phyloP scores from a whole-genome alignment of 2,113 vertebrate species.

The Apteryx owenii region DNA sequence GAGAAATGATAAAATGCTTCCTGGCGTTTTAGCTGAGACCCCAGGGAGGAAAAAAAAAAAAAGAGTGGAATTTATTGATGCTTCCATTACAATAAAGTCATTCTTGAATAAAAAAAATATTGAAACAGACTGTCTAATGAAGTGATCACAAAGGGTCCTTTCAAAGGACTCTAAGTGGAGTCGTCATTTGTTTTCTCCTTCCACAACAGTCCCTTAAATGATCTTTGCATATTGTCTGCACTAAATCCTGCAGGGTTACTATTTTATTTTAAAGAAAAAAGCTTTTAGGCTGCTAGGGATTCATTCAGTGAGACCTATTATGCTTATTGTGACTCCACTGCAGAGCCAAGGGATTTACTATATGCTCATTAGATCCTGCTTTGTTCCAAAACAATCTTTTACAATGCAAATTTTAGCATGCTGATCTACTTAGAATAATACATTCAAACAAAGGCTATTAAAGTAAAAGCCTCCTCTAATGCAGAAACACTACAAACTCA shows the following conservation, averaged over 20 bases:
- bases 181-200: slow-evolving; percentile 42
- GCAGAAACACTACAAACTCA: slow-evolving; percentile 1
- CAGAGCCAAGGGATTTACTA: slow-evolving; percentile 68
- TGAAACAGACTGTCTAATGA: slow-evolving; percentile 61
- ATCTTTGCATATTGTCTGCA: slow-evolving; percentile 52
- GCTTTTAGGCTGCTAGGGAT: slow-evolving; percentile 64
- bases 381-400: slow-evolving; percentile 69
- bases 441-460: not conserved
- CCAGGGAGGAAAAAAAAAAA: slow-evolving; percentile 14
- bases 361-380: slow-evolving; percentile 65
- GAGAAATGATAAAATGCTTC: slow-evolving; percentile 40
- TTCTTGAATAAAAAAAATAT: slow-evolving; percentile 52
- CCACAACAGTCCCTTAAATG: slow-evolving; percentile 30
- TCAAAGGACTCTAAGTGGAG: slow-evolving; percentile 45
- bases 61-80: slow-evolving; percentile 47
- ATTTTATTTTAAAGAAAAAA: slow-evolving; percentile 61
- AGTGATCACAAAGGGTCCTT: slow-evolving; percentile 60
- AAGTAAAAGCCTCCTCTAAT: slow-evolving; percentile 50
- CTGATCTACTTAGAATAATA: slow-evolving; percentile 60
- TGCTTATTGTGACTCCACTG: slow-evolving; percentile 64
- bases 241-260: slow-evolving; percentile 58
- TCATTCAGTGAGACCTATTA: slow-evolving; percentile 66
- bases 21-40: slow-evolving; percentile 47
- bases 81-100: slow-evolving; percentile 43
- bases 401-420: slow-evolving; percentile 68